Base-by-base conservation (phyloP, 2,888 invertebrate genomes). In the Biston stratarius region DNA sequence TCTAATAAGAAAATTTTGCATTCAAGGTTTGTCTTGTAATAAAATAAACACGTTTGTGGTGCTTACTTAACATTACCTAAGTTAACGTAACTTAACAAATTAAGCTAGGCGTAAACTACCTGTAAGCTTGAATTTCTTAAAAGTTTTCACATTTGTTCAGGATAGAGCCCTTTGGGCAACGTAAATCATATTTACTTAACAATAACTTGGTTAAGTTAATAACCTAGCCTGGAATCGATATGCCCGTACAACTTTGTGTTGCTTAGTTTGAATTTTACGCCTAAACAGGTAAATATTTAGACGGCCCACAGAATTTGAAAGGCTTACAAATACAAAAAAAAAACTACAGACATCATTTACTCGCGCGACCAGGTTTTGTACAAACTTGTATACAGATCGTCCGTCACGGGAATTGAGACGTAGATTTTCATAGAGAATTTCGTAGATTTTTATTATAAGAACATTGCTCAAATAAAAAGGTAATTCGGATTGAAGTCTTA, bases 111-210 rank as follows among this genome's bases (percentile, higher is more conserved):
- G 64, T 53, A 64, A 71, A 63, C 72, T 61, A 75, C 74, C 72
- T 75, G 64, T 61, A 62, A 57, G 61, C 49, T 53, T 61, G 64
- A 53, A 61, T 72, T 65, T 71, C 73, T 73, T 73, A 71, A 72
- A 70, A 82, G 73, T 83, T 81, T 76, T 76, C 78, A 74, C 80
- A 82, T 83, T 82, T 83, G 79, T 78, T 77, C 74, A 77, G 75
- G 72, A 66, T 75, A 36, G 71, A 73, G 69, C 71, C 75, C 63
- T 62, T 66, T 52, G 49, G 67, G 72, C 64, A 55, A 67, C 62
- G 58, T 74, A 77, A 77, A 75, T 78, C 72, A 65, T 62, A 69
- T 68, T 71, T 77, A 72, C 73, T 64, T 63, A 64, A 67, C 59
- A 74, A 74, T 56, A 60, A 74, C 72, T 79, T 36, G 40, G 57